These are phyloP conservation scores for Rhyacichthys aspro DNA, from an alignment of 2,797 vertebrate genomes.

Conservation along the genomic window DNA sequence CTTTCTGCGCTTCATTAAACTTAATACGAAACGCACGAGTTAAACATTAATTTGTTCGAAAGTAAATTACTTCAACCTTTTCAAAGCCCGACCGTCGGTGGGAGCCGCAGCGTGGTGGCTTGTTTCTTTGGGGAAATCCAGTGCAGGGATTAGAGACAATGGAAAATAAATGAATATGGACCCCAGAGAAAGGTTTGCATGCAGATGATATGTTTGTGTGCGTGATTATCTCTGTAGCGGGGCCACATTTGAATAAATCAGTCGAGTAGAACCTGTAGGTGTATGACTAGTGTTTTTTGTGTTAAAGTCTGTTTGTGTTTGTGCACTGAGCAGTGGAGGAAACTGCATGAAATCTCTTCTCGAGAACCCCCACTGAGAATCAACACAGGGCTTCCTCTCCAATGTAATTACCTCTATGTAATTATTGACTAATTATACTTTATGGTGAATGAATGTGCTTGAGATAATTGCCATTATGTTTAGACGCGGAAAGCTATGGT, in stretches of 20 bases:
- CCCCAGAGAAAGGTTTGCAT: constrained; percentile 44
- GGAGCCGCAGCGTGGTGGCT: constrained; percentile 5
- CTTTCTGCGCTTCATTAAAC: constrained; percentile 17
- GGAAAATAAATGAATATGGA: constrained; percentile 47
- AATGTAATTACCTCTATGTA: constrained; percentile 84
- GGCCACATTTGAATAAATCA: constrained; percentile 40
- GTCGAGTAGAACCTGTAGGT: constrained; percentile 28
- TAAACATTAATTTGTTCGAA: constrained; percentile 28
- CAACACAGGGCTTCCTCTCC: constrained; percentile 77
- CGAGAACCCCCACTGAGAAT: constrained; percentile 74
- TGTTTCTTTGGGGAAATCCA: constrained; percentile 50
- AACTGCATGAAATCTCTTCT: constrained; percentile 65
- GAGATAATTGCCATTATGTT: constrained; percentile 70
- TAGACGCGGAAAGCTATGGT: constrained; percentile 44
- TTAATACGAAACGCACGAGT: not conserved
- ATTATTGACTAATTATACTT: constrained; percentile 87
- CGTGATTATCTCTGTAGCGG: constrained; percentile 48
- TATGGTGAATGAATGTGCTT: constrained; percentile 60
- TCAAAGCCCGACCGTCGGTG: constrained; percentile 26
- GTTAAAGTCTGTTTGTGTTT: constrained; percentile 12
- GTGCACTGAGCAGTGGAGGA: constrained; percentile 21
- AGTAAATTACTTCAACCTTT: constrained; percentile 34
- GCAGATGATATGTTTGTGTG: constrained; percentile 49
- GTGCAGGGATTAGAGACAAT: constrained; percentile 16
- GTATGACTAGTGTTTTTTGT: constrained; percentile 30